A percentile compares a stretch with the other conserved stretches of the same genome.
Evolutionary conservation across 2,888 invertebrate species (phyloP).

Genomic region (Ectemnius cavifrons): DNA sequence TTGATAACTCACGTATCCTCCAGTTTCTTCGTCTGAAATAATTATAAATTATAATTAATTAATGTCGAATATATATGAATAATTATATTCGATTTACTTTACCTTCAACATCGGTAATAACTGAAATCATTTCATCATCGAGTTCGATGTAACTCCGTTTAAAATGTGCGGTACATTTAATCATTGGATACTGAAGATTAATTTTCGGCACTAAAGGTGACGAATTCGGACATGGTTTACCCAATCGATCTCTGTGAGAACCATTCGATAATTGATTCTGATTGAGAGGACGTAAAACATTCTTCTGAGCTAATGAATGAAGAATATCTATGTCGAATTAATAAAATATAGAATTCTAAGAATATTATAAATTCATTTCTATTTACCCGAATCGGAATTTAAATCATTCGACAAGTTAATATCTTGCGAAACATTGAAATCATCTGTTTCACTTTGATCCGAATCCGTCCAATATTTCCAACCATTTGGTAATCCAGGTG

Average conservation of each 20-base stretch:
- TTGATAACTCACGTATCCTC: slow-evolving; percentile 84
- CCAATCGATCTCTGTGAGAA: slow-evolving; percentile 67
- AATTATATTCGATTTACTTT: too few species aligned
- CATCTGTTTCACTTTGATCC: slow-evolving; percentile 74
- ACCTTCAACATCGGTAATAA: slow-evolving; percentile 86
- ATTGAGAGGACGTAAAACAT: slow-evolving; percentile 75
- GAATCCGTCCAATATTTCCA: slow-evolving; percentile 70
- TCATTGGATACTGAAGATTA: slow-evolving; percentile 73
- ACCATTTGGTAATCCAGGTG: slow-evolving; percentile 70
- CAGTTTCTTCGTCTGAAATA: slow-evolving; percentile 83
- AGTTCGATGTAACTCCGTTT: slow-evolving; percentile 85
- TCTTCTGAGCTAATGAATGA: slow-evolving; percentile 69
- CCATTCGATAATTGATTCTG: slow-evolving; percentile 74
- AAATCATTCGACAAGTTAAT: slow-evolving; percentile 63
- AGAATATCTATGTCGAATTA: not conserved
- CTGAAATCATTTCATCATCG: slow-evolving; percentile 85
- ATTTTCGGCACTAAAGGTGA: slow-evolving; percentile 74
- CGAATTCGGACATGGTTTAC: slow-evolving; percentile 64
- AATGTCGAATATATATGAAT: too few species aligned
- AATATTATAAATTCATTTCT: not conserved
- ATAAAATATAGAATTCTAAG: not conserved
- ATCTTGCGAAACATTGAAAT: slow-evolving; percentile 74
- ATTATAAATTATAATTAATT: too few species aligned
- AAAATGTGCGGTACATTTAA: slow-evolving; percentile 83
- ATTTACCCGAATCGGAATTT: slow-evolving; percentile 67